Evolutionary conservation across 1,140 invertebrate species (phyloP), one percentile per base, ranked within the genome.

Genomic region (Macrostomum lignano): DNA sequence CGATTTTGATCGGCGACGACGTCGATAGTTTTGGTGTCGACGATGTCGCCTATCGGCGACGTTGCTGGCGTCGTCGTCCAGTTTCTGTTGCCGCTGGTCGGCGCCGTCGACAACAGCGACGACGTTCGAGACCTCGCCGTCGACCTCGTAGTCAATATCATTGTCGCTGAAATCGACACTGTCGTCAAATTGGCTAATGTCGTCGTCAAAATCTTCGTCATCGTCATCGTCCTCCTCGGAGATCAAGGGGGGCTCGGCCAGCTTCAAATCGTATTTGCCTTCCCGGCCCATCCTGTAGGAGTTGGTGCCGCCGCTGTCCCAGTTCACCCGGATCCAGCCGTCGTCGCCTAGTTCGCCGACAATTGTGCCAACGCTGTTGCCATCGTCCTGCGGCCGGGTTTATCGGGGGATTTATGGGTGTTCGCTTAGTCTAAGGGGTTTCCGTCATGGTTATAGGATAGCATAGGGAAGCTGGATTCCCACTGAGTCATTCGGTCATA

Each of bases 231-330:
- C 51, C 2, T 58, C 60, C 10, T 65, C 62, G 13, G 68, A 46
- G 68, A 25, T 71, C 1, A 67, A 67, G 2, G 74, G 73, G 7
- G 73, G 68, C 33, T 76, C 70, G 0, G 77, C 77, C 37, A 88
- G 52, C 42, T 77, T 76, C 0, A 94, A 59, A 51, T 94, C 84
- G 51, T 82, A 91, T 48, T 84, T 84, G 0, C 75, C 75, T 58
- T 91, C 82, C 50, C 88, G 88, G 20, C 84, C 84, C 81, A 91
- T 93, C 25, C 82, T 64, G 50, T 94, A 94, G 0, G 79, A 84
- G 55, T 93, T 93, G 1, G 76, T 82, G 7, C 73, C 70, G 0
- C 81, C 79, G 30, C 77, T 81, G 38, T 86, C 77, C 84, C 84
- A 93, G 41, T 84, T 74, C 0, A 93, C 79, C n/a, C 82, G 65